phyloP scores from a whole-genome alignment of 2,888 invertebrate species.

The Leptopilina syphax region DNA sequence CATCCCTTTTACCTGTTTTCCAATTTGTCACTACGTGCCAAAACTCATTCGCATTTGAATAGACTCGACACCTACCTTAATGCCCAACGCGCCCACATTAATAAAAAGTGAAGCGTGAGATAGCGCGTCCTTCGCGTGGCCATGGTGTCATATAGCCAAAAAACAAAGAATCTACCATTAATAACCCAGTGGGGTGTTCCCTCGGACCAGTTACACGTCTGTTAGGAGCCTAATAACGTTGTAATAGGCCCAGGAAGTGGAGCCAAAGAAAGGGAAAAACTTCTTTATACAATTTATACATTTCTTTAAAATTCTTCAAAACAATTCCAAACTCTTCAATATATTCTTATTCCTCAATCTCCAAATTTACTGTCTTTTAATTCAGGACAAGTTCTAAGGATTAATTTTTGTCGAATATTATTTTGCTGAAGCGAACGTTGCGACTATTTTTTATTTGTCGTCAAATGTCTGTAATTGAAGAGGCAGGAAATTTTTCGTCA shows the following conservation, averaged over 20 bases:
- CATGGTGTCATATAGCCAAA: slow-evolving; percentile 55
- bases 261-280: slow-evolving; percentile 32
- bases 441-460: neutral
- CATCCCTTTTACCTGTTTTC: slow-evolving; percentile 60
- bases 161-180: slow-evolving; percentile 69
- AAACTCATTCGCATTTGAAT: slow-evolving; percentile 61
- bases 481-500: neutral
- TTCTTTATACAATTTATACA: neutral
- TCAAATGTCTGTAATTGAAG: neutral
- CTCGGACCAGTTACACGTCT: slow-evolving; percentile 65
- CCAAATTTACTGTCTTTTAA: too few relatives aligned
- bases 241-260: slow-evolving; percentile 66
- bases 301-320: too few relatives aligned
- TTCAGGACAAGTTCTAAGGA: too few relatives aligned
- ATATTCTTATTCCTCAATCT: neutral
- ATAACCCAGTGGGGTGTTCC: slow-evolving; percentile 72
- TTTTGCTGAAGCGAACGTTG: too few relatives aligned
- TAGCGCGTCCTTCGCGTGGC: slow-evolving; percentile 59
- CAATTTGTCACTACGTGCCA: slow-evolving; percentile 62
- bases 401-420: too few relatives aligned
- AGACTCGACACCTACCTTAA: slow-evolving; percentile 59
- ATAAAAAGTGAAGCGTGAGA: slow-evolving; percentile 61
- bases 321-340: neutral
- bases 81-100: slow-evolving; percentile 60
- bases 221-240: slow-evolving; percentile 70